Base-by-base conservation (phyloP, 2,797 vertebrate genomes). In the Clarias pachynema region DNA sequence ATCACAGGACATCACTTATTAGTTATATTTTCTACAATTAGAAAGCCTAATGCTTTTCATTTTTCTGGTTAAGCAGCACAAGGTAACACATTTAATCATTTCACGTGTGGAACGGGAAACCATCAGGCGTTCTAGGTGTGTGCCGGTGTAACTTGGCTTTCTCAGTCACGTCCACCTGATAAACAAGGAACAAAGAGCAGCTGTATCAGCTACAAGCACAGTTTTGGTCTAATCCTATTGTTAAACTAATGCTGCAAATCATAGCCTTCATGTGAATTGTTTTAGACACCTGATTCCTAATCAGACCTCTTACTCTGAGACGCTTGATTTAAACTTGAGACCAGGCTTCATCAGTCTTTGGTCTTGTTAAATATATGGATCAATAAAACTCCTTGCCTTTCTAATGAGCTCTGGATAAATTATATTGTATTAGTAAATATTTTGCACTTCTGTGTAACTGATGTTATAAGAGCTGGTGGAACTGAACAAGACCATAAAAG, bases 301-400 rank as follows among this genome's bases (percentile, higher is more conserved):
- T 66, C 70, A 29, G 22, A 63, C 7, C 49, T 12, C 6, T 44
- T 81, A 34, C 31, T 16, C 29, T n/a, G 10, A 77, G 72, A 59
- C 2, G n/a, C 7, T 22, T 77, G 18, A 59, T 31, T 49, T 49
- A 20, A 77, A 57, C 53, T 69, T 37, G 18, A 72, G 16, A 10
- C 40, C 40, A 73, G 40, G 37, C 63, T 72, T 69, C 70, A 68
- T 82, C 49, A 44, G 31, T 82, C 31, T 82, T 86, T 86, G 74
- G 75, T 79, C 65, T 68, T 82, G 70, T 68, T 68, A 77, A 75
- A 44, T 82, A n/a, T 75, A 75, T 68, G 24, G 84, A 68, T 59
- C 44, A 82, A 82, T 86, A 86, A 86, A 75, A 20, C 79, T 85
- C 29, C 16, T 44, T 75, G 60, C 59, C 59, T 85, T 81, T 85